Percentiles rank a stretch among this genome's conserved stretches.
These are phyloP conservation scores for Molossus molossus DNA, from an alignment of 2,797 vertebrate species.

Conservation along the genomic window DNA sequence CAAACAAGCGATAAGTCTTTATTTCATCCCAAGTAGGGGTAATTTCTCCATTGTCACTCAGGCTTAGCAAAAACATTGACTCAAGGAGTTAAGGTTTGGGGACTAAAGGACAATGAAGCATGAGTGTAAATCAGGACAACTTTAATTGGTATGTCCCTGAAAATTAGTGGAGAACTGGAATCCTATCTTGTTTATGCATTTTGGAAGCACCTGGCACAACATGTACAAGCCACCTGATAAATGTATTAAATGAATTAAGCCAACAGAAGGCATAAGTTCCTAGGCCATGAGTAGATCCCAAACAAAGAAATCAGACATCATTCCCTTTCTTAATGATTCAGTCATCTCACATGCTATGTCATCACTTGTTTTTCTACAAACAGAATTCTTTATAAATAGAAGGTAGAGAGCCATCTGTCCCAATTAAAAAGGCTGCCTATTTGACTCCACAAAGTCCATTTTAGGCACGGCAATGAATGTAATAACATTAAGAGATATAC, in stretches of 20 bases:
- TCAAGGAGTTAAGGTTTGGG: neutral
- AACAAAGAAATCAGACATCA: neutral
- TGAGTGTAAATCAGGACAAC: neutral
- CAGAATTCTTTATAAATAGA: neutral
- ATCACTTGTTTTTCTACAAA: conserved; percentile 46
- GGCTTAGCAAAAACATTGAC: neutral
- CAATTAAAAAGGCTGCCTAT: neutral
- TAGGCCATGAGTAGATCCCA: neutral
- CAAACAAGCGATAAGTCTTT: neutral
- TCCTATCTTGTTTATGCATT: conserved; percentile 8
- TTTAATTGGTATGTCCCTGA: neutral
- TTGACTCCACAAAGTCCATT: conserved; percentile 2
- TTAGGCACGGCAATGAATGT: neutral
- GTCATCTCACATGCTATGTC: neutral
- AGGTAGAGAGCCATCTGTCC: neutral
- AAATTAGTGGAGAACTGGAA: neutral
- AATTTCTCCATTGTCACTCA: neutral
- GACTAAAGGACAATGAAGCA: neutral
- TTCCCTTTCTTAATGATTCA: neutral
- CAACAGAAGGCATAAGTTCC: neutral
- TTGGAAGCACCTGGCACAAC: neutral
- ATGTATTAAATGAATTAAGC: neutral
- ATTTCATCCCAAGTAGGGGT: neutral
- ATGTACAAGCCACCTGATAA: neutral
- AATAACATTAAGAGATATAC: neutral